Conservation (phyloP, 2,113 vertebrate species). For the Hippocampus zosterae region DNA sequence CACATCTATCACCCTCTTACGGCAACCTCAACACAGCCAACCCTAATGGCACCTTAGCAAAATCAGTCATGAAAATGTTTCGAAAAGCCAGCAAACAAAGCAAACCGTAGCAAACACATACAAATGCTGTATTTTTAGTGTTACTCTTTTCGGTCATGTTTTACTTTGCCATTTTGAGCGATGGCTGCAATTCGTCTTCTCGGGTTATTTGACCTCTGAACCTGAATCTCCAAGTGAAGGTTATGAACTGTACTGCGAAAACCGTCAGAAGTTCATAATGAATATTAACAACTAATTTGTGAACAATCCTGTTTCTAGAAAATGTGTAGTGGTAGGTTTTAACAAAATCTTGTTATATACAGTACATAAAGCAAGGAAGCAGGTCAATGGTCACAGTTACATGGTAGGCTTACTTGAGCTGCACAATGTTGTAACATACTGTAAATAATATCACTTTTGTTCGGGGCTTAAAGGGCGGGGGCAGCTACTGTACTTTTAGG, state of each 20-base stretch:
- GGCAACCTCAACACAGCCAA: constrained; percentile 49
- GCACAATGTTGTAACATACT: constrained; percentile 90
- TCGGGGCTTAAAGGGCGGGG: constrained; percentile 29
- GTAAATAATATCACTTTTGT: constrained; percentile 81
- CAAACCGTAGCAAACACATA: constrained; percentile 34
- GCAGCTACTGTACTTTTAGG: constrained; percentile 36
- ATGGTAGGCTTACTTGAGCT: constrained; percentile 59
- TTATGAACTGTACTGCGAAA: constrained; percentile 58
- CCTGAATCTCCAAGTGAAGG: constrained; percentile 39
- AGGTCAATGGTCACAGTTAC: constrained; percentile 71
- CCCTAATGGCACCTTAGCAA: constrained; percentile 73
- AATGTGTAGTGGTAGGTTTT: constrained; percentile 85
- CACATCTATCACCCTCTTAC: constrained; percentile 44
- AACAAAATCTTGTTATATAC: constrained; percentile 74
- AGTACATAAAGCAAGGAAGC: constrained; percentile 65
- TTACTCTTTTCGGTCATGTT: constrained; percentile 57
- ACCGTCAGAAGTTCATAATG: constrained; percentile 81
- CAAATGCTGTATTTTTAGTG: constrained; percentile 57
- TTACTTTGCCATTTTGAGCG: constrained; percentile 59
- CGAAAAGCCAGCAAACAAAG: constrained; percentile 19
- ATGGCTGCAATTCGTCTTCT: constrained; percentile 51
- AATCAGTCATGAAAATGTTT: constrained; percentile 56
- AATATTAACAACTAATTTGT: constrained; percentile 66
- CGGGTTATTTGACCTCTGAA: constrained; percentile 52
- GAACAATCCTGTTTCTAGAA: constrained; percentile 75